These are phyloP conservation scores for Cricetomys ansorgei DNA, from an alignment of 2,113 vertebrate species.

Conservation along the genomic window DNA sequence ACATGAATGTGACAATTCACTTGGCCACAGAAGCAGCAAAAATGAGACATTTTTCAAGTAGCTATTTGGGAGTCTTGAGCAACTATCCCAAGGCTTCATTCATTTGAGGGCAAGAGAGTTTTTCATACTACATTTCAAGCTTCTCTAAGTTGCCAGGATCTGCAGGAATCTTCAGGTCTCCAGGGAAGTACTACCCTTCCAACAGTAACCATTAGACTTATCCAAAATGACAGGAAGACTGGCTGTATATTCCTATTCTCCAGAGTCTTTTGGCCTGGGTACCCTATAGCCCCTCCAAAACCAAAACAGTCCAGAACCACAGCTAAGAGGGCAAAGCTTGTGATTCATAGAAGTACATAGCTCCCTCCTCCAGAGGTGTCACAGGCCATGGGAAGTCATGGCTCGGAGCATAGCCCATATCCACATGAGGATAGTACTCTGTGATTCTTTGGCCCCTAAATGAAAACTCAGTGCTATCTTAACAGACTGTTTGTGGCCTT, in stretches of 20 bases:
- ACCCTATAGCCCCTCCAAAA: neutral
- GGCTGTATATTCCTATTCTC: neutral
- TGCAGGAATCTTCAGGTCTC: slow-evolving; percentile 45
- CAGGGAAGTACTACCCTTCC: neutral
- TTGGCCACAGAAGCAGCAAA: slow-evolving; percentile 69
- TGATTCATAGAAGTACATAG: neutral
- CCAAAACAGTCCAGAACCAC: neutral
- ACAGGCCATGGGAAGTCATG: neutral
- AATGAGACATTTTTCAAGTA: slow-evolving; percentile 51
- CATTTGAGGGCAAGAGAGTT: neutral
- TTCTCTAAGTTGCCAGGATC: neutral
- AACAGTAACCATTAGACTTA: neutral
- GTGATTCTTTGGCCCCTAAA: no score
- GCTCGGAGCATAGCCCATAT: neutral
- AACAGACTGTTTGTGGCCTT: neutral
- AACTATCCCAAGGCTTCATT: slow-evolving; percentile 2
- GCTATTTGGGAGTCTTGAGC: slow-evolving; percentile 43
- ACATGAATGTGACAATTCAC: slow-evolving; percentile 79
- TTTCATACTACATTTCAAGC: slow-evolving; percentile 39
- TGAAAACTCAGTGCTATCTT: neutral
- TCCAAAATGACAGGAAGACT: slow-evolving; percentile 27
- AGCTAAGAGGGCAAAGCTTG: neutral
- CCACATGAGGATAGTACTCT: neutral
- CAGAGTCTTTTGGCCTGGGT: neutral
- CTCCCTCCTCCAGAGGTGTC: neutral